Conservation (phyloP, 1,140 invertebrate genomes). For the Halictus rubicundus region DNA sequence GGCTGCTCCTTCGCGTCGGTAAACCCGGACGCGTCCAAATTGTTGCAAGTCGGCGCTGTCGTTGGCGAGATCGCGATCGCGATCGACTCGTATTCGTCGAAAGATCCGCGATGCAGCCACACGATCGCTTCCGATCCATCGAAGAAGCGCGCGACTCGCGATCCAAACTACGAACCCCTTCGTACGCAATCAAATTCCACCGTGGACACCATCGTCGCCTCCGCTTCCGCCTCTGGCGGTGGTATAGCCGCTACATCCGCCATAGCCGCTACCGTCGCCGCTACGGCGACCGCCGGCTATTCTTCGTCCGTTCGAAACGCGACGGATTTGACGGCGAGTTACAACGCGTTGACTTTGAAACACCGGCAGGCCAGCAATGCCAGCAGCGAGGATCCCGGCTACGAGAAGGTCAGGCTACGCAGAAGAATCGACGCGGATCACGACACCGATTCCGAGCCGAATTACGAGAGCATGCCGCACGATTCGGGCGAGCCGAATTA, state of each 20-base stretch:
- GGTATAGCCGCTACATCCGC: background rate
- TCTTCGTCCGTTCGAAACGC: too few relatives aligned
- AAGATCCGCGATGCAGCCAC: conserved; percentile 29
- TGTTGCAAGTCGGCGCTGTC: conserved; percentile 28
- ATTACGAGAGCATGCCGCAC: conserved; percentile 87
- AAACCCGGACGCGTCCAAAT: conserved; percentile 36
- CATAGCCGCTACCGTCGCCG: too few relatives aligned
- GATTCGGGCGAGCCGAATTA: conserved; percentile 78
- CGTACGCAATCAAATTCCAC: conserved; percentile 78
- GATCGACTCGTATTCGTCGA: too few relatives aligned
- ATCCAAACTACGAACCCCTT: conserved; percentile 88
- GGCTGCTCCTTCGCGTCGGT: conserved; percentile 39
- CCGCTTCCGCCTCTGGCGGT: background rate
- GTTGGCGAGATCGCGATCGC: conserved; percentile 18
- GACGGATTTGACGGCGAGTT: conserved; percentile 40
- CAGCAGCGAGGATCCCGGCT: conserved; percentile 76
- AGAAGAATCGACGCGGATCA: conserved; percentile 64
- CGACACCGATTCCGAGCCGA: conserved; percentile 80
- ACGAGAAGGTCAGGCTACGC: conserved; percentile 74
- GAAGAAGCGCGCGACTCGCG: conserved; percentile 60
- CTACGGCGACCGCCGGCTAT: too few relatives aligned
- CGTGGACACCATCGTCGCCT: conserved; percentile 58
- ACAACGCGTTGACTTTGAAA: conserved; percentile 71
- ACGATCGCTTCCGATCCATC: conserved; percentile 45
- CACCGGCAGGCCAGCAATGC: conserved; percentile 76